Conservation (phyloP, 2,888 invertebrate species). For the Dioctria rufipes region DNA sequence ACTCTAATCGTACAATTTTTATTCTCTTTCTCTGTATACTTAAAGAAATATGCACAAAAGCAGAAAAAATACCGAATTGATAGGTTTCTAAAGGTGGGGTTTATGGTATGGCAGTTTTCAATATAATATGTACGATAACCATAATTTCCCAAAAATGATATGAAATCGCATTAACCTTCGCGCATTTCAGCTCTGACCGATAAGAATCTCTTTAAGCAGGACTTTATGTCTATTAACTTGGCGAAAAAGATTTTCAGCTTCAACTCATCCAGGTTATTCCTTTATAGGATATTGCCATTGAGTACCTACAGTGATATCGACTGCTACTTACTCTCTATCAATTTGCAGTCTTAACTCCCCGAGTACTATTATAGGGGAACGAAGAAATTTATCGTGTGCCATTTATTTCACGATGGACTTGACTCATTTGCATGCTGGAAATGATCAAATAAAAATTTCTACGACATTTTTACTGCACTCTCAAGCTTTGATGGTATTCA, state of each 20-base stretch:
- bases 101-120: slow-evolving; percentile 41
- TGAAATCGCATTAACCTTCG: slow-evolving; percentile 22
- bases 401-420: slow-evolving; percentile 27
- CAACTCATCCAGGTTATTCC: slow-evolving; percentile 28
- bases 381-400: slow-evolving; percentile 29
- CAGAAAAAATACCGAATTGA: neutral
- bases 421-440: slow-evolving; percentile 41
- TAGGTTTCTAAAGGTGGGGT: slow-evolving; percentile 32
- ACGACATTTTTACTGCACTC: slow-evolving; percentile 41
- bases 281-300: slow-evolving; percentile 16
- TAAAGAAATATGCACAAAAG: neutral
- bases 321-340: slow-evolving; percentile 29
- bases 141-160: slow-evolving; percentile 23
- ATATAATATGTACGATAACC: slow-evolving; percentile 43
- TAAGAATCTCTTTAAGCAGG: slow-evolving; percentile 1
- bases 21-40: neutral
- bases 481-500: slow-evolving; percentile 29
- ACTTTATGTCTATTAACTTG: slow-evolving; percentile 11
- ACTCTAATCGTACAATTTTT: neutral
- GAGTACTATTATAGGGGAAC: neutral
- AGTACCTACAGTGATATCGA: slow-evolving; percentile 29
- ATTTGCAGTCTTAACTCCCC: slow-evolving; percentile 3
- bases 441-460: slow-evolving; percentile 41
- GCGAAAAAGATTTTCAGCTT: slow-evolving; percentile 14
- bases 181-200: neutral